Evolutionary conservation across 2,888 invertebrate genomes (phyloP), one percentile per base, ranked within the genome.

Genomic region (Trilocha varians): DNA sequence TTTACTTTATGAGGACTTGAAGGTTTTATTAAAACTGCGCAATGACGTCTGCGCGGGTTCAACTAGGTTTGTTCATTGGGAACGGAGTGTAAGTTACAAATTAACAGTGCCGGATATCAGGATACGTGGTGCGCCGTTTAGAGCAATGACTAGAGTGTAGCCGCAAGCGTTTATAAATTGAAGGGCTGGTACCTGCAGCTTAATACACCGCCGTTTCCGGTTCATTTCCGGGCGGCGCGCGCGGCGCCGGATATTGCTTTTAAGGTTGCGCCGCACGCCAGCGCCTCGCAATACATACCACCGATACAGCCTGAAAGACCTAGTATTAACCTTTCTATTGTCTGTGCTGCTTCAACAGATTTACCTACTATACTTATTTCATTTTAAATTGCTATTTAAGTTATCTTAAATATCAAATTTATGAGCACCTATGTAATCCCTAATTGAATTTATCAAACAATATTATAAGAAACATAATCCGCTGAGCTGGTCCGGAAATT

Each of bases 171-270:
- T 85, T 85, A 82, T 85, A 84, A 85, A 85, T 85, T 84, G 83
- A 84, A 85, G 84, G 83, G 80, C 78, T 76, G 72, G 75, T 85
- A 85, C 85, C 85, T 85, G 85, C 77, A 78, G 85, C 86, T 85
- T 87, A 86, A 87, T 86, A 85, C 85, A 80, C 85, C 85, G 71
- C 83, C 73, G 85, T 85, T 86, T 87, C 87, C 87, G 86, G 78
- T 87, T 87, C 86, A 87, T 87, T 87, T 87, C 87, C 87, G 79
- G 80, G 59, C 78, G 77, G 75, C 78, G 79, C 84, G 83, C 82
- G 80, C 82, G 75, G 72, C 70, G 73, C 84, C 87, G 87, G 87
- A 87, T 87, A 87, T 87, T 87, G 87, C 86, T 84, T 87, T 86
- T 85, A 86, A 86, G 86, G 85, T 76, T 78, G 78, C 68, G 76